Conservation (phyloP, 2,113 vertebrate species). For the Tragulus kanchil region DNA sequence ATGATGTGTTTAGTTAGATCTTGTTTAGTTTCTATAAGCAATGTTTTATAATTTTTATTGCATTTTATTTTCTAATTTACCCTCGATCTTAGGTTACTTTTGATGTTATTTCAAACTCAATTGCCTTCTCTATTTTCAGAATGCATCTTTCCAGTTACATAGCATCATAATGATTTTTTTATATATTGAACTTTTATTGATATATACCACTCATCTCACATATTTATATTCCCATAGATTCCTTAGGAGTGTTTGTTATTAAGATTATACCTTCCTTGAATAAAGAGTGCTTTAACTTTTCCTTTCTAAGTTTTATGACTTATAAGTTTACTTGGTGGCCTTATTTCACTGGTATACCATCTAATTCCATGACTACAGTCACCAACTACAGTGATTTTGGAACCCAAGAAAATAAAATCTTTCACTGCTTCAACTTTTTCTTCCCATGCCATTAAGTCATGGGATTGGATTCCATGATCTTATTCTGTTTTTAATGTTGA, state of each 20-base stretch:
- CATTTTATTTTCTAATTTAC: not conserved
- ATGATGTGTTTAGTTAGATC: not conserved
- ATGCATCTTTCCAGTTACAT: not conserved
- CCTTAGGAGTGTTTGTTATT: not conserved
- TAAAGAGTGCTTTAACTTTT: not conserved
- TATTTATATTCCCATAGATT: not conserved
- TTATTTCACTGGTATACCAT: not conserved
- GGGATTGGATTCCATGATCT: not conserved
- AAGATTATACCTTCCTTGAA: not conserved
- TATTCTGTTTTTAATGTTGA: not conserved
- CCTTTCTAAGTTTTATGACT: not conserved
- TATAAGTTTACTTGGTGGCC: not conserved
- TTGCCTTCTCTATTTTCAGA: not conserved
- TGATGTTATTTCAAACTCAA: not conserved
- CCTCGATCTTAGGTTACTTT: not conserved
- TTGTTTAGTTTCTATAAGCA: not conserved
- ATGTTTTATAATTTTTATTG: not conserved
- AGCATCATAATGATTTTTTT: not conserved
- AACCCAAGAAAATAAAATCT: not conserved
- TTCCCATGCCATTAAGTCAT: not conserved
- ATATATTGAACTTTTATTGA: not conserved
- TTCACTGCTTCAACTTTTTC: not conserved
- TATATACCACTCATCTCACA: not conserved
- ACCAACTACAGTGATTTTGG: not conserved
- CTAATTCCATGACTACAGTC: not conserved